Evolutionary conservation across 2,888 invertebrate genomes (phyloP).

Genomic region (Merodon equestris): DNA sequence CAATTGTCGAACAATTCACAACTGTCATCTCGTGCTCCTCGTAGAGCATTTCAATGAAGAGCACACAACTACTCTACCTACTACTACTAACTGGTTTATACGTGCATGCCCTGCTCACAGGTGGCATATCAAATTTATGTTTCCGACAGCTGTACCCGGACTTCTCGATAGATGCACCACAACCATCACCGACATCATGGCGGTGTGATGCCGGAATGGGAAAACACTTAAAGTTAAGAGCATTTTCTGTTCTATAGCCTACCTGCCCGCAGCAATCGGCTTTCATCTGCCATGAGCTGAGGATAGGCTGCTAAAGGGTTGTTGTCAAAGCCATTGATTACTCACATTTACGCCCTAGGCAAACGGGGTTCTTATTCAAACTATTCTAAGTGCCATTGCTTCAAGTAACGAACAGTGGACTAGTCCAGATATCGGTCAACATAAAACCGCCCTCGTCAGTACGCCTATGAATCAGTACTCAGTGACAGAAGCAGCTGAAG

Average conservation of each 20-base stretch:
- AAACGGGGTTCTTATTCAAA: background rate
- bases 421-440: constrained; percentile 51
- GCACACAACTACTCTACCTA: constrained; percentile 4
- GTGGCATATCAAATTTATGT: constrained; percentile 28
- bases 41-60: constrained; percentile 17
- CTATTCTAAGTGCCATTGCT: background rate
- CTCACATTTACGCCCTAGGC: constrained; percentile 6
- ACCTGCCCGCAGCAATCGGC: background rate
- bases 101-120: constrained; percentile 9
- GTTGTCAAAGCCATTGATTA: constrained; percentile 38
- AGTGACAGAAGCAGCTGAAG: constrained; percentile 5
- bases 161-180: constrained; percentile 1
- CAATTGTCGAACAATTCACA: constrained; percentile 19
- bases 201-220: constrained; percentile 7
- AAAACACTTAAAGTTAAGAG: constrained; percentile 27
- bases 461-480: constrained; percentile 28
- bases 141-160: constrained; percentile 16
- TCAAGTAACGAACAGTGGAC: constrained; percentile 17
- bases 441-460: constrained; percentile 26
- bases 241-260: constrained; percentile 3
- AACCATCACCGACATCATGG: constrained; percentile 17
- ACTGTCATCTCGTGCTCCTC: constrained; percentile 25
- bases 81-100: background rate
- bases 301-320: constrained; percentile 7
- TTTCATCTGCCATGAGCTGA: background rate